A percentile compares a stretch with the other conserved stretches of the same genome.
These are phyloP conservation scores for Pelvicachromis taeniatus DNA, from an alignment of 2,113 vertebrate species.

Conservation along the genomic window DNA sequence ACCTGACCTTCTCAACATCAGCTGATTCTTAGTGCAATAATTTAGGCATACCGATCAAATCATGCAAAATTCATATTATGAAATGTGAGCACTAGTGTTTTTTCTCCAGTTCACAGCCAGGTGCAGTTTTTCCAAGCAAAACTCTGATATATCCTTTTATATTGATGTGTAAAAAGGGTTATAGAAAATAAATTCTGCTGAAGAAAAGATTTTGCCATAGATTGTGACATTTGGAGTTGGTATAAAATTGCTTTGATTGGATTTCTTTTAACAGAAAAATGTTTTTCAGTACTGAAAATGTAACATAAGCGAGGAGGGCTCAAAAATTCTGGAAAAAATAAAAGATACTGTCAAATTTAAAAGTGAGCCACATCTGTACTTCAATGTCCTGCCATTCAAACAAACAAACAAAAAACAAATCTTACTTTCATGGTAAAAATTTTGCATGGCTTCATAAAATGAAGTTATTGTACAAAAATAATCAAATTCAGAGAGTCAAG, in stretches of 20 bases:
- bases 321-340: background rate
- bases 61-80: background rate
- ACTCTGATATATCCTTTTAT: background rate
- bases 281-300: background rate
- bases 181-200: background rate
- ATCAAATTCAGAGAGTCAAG: background rate
- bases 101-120: background rate
- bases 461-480: background rate
- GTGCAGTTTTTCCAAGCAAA: background rate
- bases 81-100: background rate
- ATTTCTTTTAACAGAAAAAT: background rate
- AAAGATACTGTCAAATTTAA: background rate
- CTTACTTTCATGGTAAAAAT: background rate
- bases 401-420: rapidly evolving
- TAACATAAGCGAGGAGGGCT: background rate
- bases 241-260: background rate
- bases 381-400: background rate
- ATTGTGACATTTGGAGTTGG: background rate
- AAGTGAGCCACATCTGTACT: background rate
- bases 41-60: background rate
- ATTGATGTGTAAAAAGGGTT: background rate
- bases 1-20: background rate
- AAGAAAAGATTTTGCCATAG: background rate
- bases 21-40: background rate
- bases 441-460: background rate